Conservation (phyloP, 2,888 invertebrate species). For the Cataglyphis albicans region DNA sequence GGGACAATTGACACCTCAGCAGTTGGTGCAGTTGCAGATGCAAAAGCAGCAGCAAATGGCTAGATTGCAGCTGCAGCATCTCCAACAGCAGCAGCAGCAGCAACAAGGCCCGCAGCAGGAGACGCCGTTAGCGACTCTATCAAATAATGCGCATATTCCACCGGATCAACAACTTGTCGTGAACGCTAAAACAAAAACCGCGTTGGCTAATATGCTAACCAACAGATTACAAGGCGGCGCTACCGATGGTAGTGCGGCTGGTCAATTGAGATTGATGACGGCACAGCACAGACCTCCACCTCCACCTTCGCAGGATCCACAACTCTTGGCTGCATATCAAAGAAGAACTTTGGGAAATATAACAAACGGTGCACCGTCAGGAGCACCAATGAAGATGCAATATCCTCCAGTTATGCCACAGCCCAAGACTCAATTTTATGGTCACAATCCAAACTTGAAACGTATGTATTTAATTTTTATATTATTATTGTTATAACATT, state of each 20-base stretch:
- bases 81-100: constrained; percentile 87
- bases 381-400: constrained; percentile 83
- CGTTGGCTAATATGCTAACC: constrained; percentile 97
- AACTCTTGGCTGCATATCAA: constrained; percentile 84
- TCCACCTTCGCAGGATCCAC: constrained; percentile 86
- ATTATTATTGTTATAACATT: constrained; percentile 1
- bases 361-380: constrained; percentile 86
- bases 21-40: constrained; percentile 86
- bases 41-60: constrained; percentile 85
- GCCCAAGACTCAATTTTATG: constrained; percentile 93
- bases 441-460: constrained; percentile 96
- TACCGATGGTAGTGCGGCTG: constrained; percentile 86
- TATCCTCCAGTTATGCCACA: constrained; percentile 83
- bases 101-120: constrained; percentile 88
- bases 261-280: constrained; percentile 91
- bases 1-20: constrained; percentile 85
- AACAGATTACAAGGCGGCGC: constrained; percentile 90
- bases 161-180: constrained; percentile 89
- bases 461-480: constrained; percentile 81
- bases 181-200: constrained; percentile 97
- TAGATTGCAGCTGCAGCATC: constrained; percentile 78
- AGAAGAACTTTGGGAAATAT: constrained; percentile 87
- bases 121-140: constrained; percentile 78
- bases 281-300: constrained; percentile 91
- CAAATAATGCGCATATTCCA: constrained; percentile 82